Evolutionary conservation across 1,140 invertebrate species (phyloP).

Genomic region (Diuraphis noxia): DNA sequence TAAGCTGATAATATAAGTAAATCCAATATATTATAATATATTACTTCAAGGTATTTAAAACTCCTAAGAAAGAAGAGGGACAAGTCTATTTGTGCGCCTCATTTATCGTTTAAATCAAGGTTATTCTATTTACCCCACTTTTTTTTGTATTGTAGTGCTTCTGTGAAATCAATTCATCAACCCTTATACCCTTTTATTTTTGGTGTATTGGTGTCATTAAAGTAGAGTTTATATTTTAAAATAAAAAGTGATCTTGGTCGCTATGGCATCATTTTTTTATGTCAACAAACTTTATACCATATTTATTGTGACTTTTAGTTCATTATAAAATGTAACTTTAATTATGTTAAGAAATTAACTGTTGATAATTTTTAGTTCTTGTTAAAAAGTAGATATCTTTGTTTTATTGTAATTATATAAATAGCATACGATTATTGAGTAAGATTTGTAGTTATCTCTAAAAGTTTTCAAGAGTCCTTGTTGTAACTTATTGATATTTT

Average conservation of each 20-base stretch:
- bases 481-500: not conserved
- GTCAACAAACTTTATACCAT: not conserved
- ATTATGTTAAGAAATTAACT: not conserved
- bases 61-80: not conserved
- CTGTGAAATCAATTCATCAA: conserved; percentile 1
- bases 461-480: conserved; percentile 18
- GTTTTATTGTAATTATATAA: not conserved
- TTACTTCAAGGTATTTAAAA: conserved; percentile 9
- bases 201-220: not conserved
- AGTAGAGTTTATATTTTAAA: not conserved
- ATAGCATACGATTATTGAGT: not conserved
- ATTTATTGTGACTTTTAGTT: not conserved
- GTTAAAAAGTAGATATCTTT: not conserved
- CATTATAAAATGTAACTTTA: not conserved
- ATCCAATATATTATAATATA: conserved; percentile 27
- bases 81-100: conserved; percentile 19
- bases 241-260: not conserved
- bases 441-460: not conserved
- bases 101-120: conserved; percentile 32
- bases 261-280: conserved; percentile 2
- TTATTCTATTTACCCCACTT: conserved; percentile 1
- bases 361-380: not conserved
- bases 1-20: not conserved
- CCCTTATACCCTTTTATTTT: not conserved
- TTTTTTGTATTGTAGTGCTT: not conserved